phyloP scores from a whole-genome alignment of 2,113 vertebrate genomes.

The Otolemur garnettii region DNA sequence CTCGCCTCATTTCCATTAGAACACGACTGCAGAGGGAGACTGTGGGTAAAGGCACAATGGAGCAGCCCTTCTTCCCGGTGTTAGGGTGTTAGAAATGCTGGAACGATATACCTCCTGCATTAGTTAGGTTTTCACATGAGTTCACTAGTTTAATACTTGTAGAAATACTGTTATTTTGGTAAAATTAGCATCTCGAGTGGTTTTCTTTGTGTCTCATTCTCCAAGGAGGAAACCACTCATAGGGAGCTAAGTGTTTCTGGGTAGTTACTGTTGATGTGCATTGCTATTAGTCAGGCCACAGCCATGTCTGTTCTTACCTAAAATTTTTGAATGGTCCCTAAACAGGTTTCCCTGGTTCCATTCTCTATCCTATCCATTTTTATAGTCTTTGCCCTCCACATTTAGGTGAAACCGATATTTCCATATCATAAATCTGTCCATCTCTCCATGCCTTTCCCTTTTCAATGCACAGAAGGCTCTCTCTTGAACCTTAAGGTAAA shows the following conservation, averaged over 20 bases:
- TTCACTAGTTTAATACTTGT: not conserved
- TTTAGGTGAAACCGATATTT: not conserved
- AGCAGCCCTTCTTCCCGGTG: not conserved
- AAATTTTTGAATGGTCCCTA: not conserved
- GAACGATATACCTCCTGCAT: not conserved
- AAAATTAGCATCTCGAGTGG: not conserved
- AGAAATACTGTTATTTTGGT: not conserved
- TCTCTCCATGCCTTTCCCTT: not conserved
- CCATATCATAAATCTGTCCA: not conserved
- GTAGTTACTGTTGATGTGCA: not conserved
- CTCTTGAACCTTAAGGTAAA: slow-evolving; percentile 5
- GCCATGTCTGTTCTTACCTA: not conserved
- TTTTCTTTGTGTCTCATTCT: not conserved
- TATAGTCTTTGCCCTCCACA: not conserved
- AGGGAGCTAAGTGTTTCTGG: slow-evolving; percentile 11
- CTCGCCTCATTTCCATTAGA: not conserved
- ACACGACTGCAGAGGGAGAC: not conserved
- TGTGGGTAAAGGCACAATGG: not conserved
- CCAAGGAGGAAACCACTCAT: not conserved
- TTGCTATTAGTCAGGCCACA: not conserved
- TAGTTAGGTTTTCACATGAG: not conserved
- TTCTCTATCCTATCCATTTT: not conserved
- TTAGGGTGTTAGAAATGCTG: not conserved
- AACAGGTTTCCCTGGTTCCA: not conserved
- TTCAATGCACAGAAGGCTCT: not conserved